Evolutionary conservation across 1,140 invertebrate species (phyloP), one percentile per base, ranked within the genome.

Genomic region (Meloidogyne exigua): DNA sequence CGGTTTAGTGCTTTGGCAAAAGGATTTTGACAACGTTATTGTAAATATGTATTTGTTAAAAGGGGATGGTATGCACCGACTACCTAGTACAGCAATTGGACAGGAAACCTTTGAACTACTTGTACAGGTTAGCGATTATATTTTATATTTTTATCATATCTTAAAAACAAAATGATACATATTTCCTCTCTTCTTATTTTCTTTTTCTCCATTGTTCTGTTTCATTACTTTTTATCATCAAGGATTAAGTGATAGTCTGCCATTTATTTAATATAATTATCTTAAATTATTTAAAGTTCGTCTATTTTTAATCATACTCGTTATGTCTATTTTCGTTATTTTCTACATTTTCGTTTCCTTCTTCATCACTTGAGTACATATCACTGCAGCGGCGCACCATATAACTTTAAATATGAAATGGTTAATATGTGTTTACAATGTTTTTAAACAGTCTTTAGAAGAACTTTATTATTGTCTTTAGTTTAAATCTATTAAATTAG

Each of bases 61-160:
- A 77, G 90, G 91, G 10, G 89, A 90, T 75, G 93, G 92, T 2
- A 90, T 97, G 39, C 89, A 94, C 44, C 91, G 92, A 63, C 90
- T 97, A 57, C 95, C 95, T 2, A 96, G 96, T 85, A 94, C 93
- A 11, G 93, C 92, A 67, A 91, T 98, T 42, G 93, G 86, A 5
- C 64, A 72, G 36, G 80, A 81, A 36, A 79, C 84, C 3, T 80
- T 87, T 68, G 83, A 86, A 28, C 76, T 49, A 36, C 63, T 86
- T 36, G 65, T 78, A 65, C 49, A 83, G 83, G 83, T 84, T 65
- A 21, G 64, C 18, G 10, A 11, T 49, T 15, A 15, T 57, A 57
- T 57, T 57, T 32, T 32, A 32, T n/a, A 9, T n/a, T n/a, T n/a
- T n/a, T 57, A 57, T 57, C n/a, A n/a, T 57, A n/a, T 10, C 10